Evolutionary conservation across 2,113 vertebrate species (phyloP).

Genomic region (Columba janthina): DNA sequence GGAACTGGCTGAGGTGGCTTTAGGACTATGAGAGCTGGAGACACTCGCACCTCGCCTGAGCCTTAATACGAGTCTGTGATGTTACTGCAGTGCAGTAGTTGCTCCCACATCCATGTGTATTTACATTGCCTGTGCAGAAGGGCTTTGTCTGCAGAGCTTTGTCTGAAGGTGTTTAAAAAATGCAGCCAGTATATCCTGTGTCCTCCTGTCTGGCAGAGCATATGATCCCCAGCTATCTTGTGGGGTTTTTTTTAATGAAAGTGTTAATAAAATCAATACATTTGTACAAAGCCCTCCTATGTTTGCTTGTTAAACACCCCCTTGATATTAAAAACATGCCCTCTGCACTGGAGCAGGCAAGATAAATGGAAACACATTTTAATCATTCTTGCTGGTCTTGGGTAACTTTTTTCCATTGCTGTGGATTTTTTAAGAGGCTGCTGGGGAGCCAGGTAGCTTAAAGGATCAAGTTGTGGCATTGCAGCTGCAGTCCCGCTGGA

Average conservation of each 20-base stretch:
- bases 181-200: accelerated
- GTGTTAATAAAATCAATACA: neutral
- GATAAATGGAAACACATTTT: constrained; percentile 24
- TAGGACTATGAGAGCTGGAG: neutral
- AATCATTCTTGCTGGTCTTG: neutral
- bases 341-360: neutral
- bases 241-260: neutral
- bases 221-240: neutral
- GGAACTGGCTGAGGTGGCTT: neutral
- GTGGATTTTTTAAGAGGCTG: neutral
- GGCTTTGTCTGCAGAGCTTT: neutral
- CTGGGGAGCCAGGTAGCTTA: neutral
- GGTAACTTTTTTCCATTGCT: neutral
- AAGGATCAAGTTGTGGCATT: neutral
- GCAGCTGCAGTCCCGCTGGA: neutral
- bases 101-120: neutral
- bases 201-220: neutral
- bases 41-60: neutral
- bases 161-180: neutral
- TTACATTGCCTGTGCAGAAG: neutral
- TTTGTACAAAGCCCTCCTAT: neutral
- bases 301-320: neutral
- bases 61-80: neutral
- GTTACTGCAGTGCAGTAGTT: neutral
- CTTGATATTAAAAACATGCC: neutral